Conservation (phyloP, 2,113 vertebrate genomes). For the Hyla sarda region DNA sequence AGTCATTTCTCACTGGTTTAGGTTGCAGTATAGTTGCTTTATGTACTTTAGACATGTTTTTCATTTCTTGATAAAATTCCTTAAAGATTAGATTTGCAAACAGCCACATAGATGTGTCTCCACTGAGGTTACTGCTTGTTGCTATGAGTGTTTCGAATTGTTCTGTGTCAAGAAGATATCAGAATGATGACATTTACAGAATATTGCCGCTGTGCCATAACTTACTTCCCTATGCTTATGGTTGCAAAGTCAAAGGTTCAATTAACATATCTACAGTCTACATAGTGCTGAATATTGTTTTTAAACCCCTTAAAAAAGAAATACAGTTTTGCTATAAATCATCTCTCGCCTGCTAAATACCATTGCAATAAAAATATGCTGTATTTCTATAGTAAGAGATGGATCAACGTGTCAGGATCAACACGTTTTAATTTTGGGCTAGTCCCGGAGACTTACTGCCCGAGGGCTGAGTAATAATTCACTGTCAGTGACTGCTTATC, state of each 20-base stretch:
- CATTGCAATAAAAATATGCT: slow-evolving; percentile 25
- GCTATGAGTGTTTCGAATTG: neutral
- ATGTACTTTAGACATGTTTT: neutral
- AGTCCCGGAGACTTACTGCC: slow-evolving; percentile 12
- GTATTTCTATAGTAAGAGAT: slow-evolving; percentile 33
- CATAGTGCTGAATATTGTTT: slow-evolving; percentile 42
- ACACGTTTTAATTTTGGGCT: slow-evolving; percentile 41
- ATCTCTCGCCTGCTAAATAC: slow-evolving; percentile 20
- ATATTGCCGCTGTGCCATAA: neutral
- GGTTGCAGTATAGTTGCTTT: neutral
- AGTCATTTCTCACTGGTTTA: neutral
- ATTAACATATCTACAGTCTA: slow-evolving; percentile 19
- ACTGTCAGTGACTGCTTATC: slow-evolving; percentile 45
- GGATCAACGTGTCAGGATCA: slow-evolving; percentile 39
- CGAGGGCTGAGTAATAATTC: slow-evolving; percentile 36
- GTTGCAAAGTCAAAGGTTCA: neutral
- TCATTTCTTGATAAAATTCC: neutral
- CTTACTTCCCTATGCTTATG: neutral
- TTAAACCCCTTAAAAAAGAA: slow-evolving; percentile 19
- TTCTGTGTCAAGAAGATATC: neutral
- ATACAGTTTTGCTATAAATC: slow-evolving; percentile 15
- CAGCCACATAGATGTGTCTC: no score
- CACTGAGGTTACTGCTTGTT: neutral
- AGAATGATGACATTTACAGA: slow-evolving; percentile 22
- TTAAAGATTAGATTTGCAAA: neutral